Percentiles rank a stretch among this genome's conserved stretches.
Conservation (phyloP, 1,140 invertebrate species). For the Pseudomyrmex flavicornis region DNA sequence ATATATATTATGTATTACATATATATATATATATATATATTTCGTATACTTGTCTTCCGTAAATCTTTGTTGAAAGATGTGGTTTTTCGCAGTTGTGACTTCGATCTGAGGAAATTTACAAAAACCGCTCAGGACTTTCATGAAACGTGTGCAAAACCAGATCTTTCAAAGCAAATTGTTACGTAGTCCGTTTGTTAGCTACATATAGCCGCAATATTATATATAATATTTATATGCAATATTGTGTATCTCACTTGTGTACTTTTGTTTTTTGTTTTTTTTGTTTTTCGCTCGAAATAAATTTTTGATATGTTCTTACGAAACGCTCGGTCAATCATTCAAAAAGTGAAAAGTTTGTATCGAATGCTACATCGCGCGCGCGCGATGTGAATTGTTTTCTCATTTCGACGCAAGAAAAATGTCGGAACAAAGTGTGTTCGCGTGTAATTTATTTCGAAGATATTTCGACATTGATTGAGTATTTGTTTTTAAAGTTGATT, state of each 20-base stretch:
- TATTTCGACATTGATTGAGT: slow-evolving; percentile 1
- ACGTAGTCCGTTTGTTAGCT: slow-evolving; percentile 80
- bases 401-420: background rate
- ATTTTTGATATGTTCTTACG: slow-evolving; percentile 9
- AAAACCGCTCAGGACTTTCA: background rate
- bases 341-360: background rate
- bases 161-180: slow-evolving; percentile 78
- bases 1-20: slow-evolving; percentile 75
- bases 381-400: background rate
- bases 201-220: slow-evolving; percentile 60
- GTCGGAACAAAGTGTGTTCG: background rate
- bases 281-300: slow-evolving; percentile 51
- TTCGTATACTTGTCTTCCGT: slow-evolving; percentile 80
- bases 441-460: slow-evolving; percentile 11
- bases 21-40: slow-evolving; percentile 61
- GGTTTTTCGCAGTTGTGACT: slow-evolving; percentile 67
- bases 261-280: slow-evolving; percentile 37
- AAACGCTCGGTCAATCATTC: slow-evolving; percentile 33
- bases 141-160: slow-evolving; percentile 67
- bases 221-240: slow-evolving; percentile 47
- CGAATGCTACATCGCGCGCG: too few relatives aligned
- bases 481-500: background rate
- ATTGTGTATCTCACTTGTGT: slow-evolving; percentile 73
- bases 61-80: slow-evolving; percentile 78
- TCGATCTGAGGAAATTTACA: background rate